Evolutionary conservation across 2,797 vertebrate species (phyloP).

Genomic region (Acrossocheilus wenchowensis): DNA sequence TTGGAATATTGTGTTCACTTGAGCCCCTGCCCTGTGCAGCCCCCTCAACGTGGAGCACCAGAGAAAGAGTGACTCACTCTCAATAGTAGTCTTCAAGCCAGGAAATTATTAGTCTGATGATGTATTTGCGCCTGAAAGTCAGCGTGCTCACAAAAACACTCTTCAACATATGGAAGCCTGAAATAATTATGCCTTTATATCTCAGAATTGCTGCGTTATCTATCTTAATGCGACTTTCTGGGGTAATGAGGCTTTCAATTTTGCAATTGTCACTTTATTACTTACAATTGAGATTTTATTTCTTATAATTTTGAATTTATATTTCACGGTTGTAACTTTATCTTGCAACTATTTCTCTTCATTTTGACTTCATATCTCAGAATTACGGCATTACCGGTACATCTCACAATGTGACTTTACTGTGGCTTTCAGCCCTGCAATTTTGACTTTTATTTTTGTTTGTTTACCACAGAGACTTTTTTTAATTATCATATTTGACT

Average conservation of each 20-base stretch:
- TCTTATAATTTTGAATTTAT: background rate
- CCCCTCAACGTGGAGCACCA: conserved; percentile 41
- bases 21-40: conserved; percentile 39
- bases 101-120: conserved; percentile 45
- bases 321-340: background rate
- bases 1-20: conserved; percentile 64
- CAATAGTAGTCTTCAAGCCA: conserved; percentile 34
- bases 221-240: background rate
- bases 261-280: background rate
- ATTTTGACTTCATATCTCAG: background rate
- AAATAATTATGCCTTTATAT: conserved; percentile 46
- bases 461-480: background rate
- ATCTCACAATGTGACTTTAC: background rate
- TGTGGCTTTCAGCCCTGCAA: background rate
- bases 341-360: background rate
- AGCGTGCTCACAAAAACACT: background rate
- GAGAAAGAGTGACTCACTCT: conserved; percentile 62
- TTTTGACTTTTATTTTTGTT: background rate
- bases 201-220: background rate
- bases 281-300: background rate
- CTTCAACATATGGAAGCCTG: background rate
- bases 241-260: background rate
- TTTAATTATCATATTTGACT: background rate
- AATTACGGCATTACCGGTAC: background rate
- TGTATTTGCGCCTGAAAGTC: conserved; percentile 5